These are phyloP conservation scores for Hydrotaea diabolus DNA, from an alignment of 2,888 invertebrate genomes.

Conservation along the genomic window DNA sequence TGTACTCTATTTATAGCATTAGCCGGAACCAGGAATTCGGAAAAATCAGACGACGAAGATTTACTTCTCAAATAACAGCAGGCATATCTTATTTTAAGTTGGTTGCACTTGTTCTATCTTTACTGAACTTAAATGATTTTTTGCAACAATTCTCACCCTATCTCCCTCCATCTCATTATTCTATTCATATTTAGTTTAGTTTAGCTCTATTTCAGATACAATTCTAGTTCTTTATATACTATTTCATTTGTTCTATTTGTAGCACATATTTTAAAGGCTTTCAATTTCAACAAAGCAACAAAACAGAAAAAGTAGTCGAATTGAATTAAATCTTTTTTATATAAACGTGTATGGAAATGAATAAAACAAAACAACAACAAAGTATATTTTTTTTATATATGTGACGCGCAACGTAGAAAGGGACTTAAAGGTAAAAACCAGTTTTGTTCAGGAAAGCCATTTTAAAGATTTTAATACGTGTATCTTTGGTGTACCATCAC, in stretches of 20 bases:
- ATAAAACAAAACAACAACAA: not conserved
- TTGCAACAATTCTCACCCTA: conserved; percentile 3
- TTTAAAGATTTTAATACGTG: no score
- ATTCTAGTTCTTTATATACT: not conserved
- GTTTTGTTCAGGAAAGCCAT: no score
- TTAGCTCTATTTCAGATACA: conserved; percentile 15
- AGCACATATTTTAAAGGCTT: conserved; percentile 20
- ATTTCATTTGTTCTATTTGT: not conserved
- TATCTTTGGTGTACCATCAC: no score
- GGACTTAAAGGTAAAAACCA: no score
- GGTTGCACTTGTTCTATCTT: not conserved
- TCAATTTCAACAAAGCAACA: no score
- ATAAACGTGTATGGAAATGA: conserved; percentile 21
- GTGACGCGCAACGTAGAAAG: no score
- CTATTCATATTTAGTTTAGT: conserved; percentile 21
- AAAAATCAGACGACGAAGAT: not conserved
- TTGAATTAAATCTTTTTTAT: conserved; percentile 12
- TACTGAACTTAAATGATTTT: not conserved
- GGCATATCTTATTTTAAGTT: conserved; percentile 26
- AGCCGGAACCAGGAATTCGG: not conserved
- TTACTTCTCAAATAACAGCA: conserved; percentile 23
- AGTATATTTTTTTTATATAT: conserved; percentile 23
- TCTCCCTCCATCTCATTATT: conserved; percentile 35
- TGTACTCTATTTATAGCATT: not conserved
- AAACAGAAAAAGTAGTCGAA: not conserved